phyloP scores from a whole-genome alignment of 2,113 vertebrate genomes.

The Psittacula cyanocephala region DNA sequence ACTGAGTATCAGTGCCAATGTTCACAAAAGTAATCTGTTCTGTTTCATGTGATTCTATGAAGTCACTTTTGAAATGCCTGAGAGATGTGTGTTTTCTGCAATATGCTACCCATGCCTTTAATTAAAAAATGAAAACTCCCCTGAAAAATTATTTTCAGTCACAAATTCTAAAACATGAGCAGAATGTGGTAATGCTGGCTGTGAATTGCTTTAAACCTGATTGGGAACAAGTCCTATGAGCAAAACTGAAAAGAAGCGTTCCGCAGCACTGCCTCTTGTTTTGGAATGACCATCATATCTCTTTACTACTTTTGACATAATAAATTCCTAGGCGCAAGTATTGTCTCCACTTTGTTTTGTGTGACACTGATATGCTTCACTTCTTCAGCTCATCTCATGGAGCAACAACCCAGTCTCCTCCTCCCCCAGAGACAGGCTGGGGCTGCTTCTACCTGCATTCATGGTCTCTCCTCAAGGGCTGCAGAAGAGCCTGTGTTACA shows the following conservation, averaged over 20 bases:
- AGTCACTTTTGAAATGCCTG: not conserved
- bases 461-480: too few species aligned
- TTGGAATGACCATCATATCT: not conserved
- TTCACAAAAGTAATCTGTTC: not conserved
- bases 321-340: not conserved
- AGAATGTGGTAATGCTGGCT: not conserved
- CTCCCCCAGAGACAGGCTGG: not conserved
- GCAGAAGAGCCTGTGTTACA: rapidly evolving
- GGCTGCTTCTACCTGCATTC: not conserved
- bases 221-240: rapidly evolving
- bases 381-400: not conserved
- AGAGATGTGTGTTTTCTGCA: not conserved
- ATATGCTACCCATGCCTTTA: not conserved
- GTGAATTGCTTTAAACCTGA: not conserved
- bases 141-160: not conserved
- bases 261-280: not conserved
- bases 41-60: not conserved
- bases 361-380: not conserved
- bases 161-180: not conserved
- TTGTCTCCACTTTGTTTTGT: not conserved
- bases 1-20: not conserved
- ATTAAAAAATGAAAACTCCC: not conserved
- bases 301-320: not conserved
- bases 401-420: not conserved
- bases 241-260: not conserved